phyloP scores from a whole-genome alignment of 2,797 vertebrate species.

The Aldrovandia affinis region DNA sequence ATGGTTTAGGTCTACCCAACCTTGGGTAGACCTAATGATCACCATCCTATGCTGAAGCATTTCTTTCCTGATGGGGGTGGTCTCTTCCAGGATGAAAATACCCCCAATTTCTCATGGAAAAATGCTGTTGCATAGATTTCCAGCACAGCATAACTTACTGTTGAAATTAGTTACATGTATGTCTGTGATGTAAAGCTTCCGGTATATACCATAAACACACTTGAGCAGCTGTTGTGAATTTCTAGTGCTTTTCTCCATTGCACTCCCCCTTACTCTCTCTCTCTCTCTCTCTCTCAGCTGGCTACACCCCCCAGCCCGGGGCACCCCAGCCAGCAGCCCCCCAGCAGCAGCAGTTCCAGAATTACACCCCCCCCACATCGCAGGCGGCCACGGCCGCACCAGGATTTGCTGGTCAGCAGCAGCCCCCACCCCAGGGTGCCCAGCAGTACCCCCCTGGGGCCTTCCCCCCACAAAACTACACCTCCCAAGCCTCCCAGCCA shows the following conservation, averaged over 20 bases:
- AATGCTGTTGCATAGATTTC: too few species aligned
- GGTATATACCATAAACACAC: neutral
- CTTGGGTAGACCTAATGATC: too few species aligned
- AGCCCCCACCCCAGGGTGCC: conserved; percentile 78
- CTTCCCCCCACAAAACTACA: conserved; percentile 74
- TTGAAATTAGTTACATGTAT: neutral
- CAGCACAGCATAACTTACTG: too few species aligned
- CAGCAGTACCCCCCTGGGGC: conserved; percentile 72
- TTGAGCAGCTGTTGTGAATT: neutral
- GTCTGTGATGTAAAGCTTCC: neutral
- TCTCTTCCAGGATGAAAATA: too few species aligned
- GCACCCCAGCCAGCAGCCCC: conserved; percentile 69
- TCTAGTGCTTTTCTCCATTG: neutral
- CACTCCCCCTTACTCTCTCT: conserved; percentile 16
- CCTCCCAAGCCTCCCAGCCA: conserved; percentile 75
- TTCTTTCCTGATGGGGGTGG: too few species aligned
- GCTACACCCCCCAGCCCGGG: conserved; percentile 84
- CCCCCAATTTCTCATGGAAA: too few species aligned
- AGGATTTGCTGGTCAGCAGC: conserved; percentile 69
- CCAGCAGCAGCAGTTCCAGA: conserved; percentile 92
- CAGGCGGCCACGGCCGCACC: conserved; percentile 80
- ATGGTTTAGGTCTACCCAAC: too few species aligned
- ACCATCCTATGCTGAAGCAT: too few species aligned
- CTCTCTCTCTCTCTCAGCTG: conserved; percentile 69
- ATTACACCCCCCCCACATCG: conserved; percentile 84